Evolutionary conservation across 2,888 invertebrate species (phyloP).

Genomic region (Acrocera orbiculus): DNA sequence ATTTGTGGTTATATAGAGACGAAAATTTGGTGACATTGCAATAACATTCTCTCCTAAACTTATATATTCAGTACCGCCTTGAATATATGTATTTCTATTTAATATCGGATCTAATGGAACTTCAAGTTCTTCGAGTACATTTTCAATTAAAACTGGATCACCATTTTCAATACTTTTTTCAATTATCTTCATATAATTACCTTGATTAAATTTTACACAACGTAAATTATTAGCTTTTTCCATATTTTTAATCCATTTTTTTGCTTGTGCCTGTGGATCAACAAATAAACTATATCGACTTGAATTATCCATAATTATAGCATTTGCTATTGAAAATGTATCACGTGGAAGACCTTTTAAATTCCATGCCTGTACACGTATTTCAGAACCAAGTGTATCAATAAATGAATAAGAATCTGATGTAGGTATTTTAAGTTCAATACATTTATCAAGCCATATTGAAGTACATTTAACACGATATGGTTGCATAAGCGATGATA

Average conservation of each 20-base stretch:
- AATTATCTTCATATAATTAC: constrained; percentile 32
- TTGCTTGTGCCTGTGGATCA: constrained; percentile 85
- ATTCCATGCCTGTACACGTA: constrained; percentile 58
- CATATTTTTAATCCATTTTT: constrained; percentile 81
- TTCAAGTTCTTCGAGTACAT: constrained; percentile 68
- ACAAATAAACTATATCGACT: constrained; percentile 79
- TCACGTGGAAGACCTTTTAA: constrained; percentile 73
- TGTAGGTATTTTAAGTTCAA: constrained; percentile 54
- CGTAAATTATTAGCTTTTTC: constrained; percentile 36
- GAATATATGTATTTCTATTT: constrained; percentile 56
- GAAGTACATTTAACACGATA: constrained; percentile 41
- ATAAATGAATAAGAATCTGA: constrained; percentile 55
- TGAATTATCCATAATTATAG: constrained; percentile 66
- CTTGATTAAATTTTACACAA: constrained; percentile 27
- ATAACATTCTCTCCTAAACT: constrained; percentile 73
- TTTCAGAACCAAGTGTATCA: constrained; percentile 62
- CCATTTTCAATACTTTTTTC: constrained; percentile 58
- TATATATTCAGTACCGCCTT: constrained; percentile 55
- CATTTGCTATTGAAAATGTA: constrained; percentile 72
- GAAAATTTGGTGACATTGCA: constrained; percentile 60
- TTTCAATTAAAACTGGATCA: constrained; percentile 62
- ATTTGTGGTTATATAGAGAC: constrained; percentile 74
- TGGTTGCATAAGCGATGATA: constrained; percentile 65
- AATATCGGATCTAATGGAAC: constrained; percentile 72
- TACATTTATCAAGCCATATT: constrained; percentile 58